Base-by-base conservation (phyloP, 2,888 invertebrate genomes). In the Ctenicera cuprea region DNA sequence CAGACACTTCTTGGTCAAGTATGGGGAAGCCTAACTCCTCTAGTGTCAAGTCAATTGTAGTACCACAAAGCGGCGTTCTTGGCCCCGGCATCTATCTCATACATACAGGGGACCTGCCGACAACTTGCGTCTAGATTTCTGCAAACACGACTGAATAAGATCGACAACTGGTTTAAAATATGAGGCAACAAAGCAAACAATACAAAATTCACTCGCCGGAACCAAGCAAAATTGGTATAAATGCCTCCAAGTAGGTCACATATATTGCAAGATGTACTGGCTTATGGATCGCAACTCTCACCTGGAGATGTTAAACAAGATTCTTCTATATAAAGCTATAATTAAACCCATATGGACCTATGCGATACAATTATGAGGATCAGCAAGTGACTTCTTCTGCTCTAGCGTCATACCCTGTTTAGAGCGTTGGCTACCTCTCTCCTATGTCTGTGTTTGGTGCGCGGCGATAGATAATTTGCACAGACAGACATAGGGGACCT, bases 351-450 rank as follows among this genome's bases (percentile, higher is more conserved):
- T n/a, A n/a, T n/a, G n/a, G n/a, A n/a, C n/a, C n/a, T n/a, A n/a
- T n/a, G n/a, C n/a, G n/a, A 2, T 38, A 1, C 9, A 4, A n/a
- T 26, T 26, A 26, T 5, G 11, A 2, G 38, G 38, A 12, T 38
- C 38, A 38, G 38, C 38, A 5, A 45, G 43, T 45, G 43, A 45
- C 43, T 45, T 3, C 43, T n/a, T n/a, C n/a, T n/a, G n/a, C n/a
- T n/a, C n/a, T n/a, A n/a, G n/a, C n/a, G n/a, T n/a, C n/a, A n/a
- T n/a, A n/a, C n/a, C n/a, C n/a, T n/a, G n/a, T n/a, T n/a, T n/a
- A n/a, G n/a, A n/a, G n/a, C n/a, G n/a, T n/a, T n/a, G n/a, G n/a
- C n/a, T n/a, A n/a, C n/a, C n/a, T n/a, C n/a, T n/a, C n/a, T n/a
- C n/a, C n/a, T n/a, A n/a, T n/a, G n/a, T n/a, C n/a, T n/a, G n/a